Base-by-base conservation (phyloP, 2,797 vertebrate genomes). In the Coregonus ussuriensis region DNA sequence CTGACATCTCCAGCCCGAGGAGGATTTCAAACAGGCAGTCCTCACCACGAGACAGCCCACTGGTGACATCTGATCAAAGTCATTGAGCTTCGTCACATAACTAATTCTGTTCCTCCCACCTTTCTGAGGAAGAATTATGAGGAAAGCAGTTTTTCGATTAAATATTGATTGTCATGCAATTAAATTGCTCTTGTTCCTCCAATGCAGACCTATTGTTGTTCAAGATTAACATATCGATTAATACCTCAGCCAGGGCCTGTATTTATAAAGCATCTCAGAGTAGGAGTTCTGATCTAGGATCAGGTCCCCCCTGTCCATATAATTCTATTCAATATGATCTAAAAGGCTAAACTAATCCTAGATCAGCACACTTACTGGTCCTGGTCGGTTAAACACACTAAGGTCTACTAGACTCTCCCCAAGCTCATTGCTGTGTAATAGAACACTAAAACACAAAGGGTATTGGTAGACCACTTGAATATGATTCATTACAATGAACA, bases 151-250 rank as follows among this genome's bases (percentile, higher is more conserved):
- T 79, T 79, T 63, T 16, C 66, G 29, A 21, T 69, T 56, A 76
- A 83, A 76, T 74, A 89, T 84, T 84, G 81, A 88, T 85, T 88
- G 62, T 51, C 6, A 51, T 7, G 52, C 25, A 79, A 74, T 82
- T 47, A 47, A 47, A 47, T 47, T 47, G 41, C 41, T 47, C 41
- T 13, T 47, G 41, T 47, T 47, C 41, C 41, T 47, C 41, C 41
- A 47, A 47, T 47, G 41, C 41, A 47, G 9, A 47, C 2, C 41
- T 11, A 47, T 47, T 47, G 41, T 47, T 47, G 41, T 47, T 47
- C 2, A 47, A 13, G 41, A 47, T 9, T 11, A 47, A 2, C 0
- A 13, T 47, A 47, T 47, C 2, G 41, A 47, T 47, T 11, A 47
- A 47, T 47, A 47, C 9, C 41, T 47, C 41, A 47, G 9, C 9